These are phyloP conservation scores for Leptinotarsa haldemani DNA, from an alignment of 2,888 invertebrate genomes.

Conservation along the genomic window DNA sequence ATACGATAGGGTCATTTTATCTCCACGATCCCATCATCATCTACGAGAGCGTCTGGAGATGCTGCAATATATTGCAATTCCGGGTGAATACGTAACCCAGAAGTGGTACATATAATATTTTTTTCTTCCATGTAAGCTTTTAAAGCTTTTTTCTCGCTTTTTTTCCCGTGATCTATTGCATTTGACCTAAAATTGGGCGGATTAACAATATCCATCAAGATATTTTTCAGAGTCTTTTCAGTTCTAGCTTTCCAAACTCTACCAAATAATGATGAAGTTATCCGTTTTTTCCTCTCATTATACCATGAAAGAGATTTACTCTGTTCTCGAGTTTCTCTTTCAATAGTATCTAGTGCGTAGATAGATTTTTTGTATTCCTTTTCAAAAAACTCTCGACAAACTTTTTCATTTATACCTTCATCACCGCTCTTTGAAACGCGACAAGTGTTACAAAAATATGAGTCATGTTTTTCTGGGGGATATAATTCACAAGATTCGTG, in stretches of 20 bases:
- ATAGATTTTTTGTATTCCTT: not conserved
- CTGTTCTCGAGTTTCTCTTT: not conserved
- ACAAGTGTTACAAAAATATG: not conserved
- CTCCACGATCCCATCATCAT: slow-evolving; percentile 45
- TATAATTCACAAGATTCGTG: not conserved
- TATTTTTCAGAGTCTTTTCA: not conserved
- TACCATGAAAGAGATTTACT: not conserved
- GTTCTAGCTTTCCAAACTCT: not conserved
- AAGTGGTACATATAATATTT: slow-evolving; percentile 16
- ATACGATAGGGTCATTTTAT: slow-evolving; percentile 52
- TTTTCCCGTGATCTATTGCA: not conserved
- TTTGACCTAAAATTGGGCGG: not conserved
- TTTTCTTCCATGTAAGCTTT: not conserved
- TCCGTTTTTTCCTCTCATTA: not conserved
- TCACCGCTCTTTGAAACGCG: not conserved
- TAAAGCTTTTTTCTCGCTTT: not conserved
- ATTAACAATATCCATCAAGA: not conserved
- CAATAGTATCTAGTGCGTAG: not conserved
- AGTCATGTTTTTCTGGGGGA: not conserved
- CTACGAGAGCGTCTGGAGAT: slow-evolving; percentile 49
- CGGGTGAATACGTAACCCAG: slow-evolving; percentile 48
- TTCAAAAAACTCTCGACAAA: not conserved
- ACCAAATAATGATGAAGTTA: slow-evolving; percentile 3
- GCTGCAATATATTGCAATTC: slow-evolving; percentile 47
- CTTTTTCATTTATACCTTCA: not conserved